Base-by-base conservation (phyloP, 2,797 vertebrate species). In the Petrocephalus sullivani region DNA sequence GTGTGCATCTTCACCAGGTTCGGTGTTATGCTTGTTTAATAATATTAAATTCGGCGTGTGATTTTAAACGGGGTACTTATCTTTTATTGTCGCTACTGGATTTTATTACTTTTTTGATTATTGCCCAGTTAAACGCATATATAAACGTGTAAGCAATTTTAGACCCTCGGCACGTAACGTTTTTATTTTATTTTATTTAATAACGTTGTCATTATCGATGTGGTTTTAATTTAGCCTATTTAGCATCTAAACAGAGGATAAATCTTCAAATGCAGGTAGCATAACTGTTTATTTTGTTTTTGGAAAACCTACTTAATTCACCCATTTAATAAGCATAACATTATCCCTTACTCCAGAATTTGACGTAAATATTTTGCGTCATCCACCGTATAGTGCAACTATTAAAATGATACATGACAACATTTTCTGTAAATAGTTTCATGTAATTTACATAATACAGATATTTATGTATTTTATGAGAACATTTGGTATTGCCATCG, bases 1-100 rank as follows among this genome's bases (percentile, higher is more conserved):
- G 33, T 78, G 49, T 83, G 16, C 51, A 56, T 56, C 49, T 85
- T 56, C 54, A 37, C 12, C n/a, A 53, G 28, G 33, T 58, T 51
- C 54, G 5, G 84, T 41, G 60, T 86, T 19, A 41, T 41, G 53
- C 33, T 41, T 86, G 28, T 60, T 41, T 41, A 41, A 41, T 58
- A 58, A 86, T 37, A 56, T 58, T 58, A 37, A 86, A 86, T 33
- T 56, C 33, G 16, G 84, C 54, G 75, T 81, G 75, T 81, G 75
- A 81, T 81, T 49, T 86, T 58, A 86, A 86, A 86, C 12, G 9
- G 9, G 84, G 28, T 86, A 56, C 75, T 58, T 86, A 37, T 58
- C 56, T 85, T 86, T 57, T 86, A 86, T 58, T 86, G 75, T 81
- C 41, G 75, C 41, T 81, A 81, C 75, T 46, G 41, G 16, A n/a